Percentiles rank a stretch among this genome's conserved stretches.
phyloP scores from a whole-genome alignment of 2,888 invertebrate species.

The Protodeltote pygarga region DNA sequence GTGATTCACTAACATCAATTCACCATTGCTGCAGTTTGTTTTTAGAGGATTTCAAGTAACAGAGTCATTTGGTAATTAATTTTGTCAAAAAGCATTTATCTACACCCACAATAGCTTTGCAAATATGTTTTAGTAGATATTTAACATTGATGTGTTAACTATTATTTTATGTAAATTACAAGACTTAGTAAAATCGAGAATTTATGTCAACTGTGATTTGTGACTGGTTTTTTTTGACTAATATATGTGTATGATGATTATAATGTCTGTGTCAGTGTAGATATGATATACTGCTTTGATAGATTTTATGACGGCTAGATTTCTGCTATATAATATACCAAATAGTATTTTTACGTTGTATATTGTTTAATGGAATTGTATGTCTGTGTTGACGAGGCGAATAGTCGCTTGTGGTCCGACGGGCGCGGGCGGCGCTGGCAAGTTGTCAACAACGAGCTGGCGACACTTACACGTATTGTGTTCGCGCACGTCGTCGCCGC shows the following conservation, averaged over 20 bases:
- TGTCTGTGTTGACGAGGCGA: conserved; percentile 60
- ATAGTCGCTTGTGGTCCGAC: conserved; percentile 43
- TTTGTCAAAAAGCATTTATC: conserved; percentile 76
- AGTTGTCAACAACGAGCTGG: conserved; percentile 11
- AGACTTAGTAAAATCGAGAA: conserved; percentile 86
- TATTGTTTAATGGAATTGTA: conserved; percentile 82
- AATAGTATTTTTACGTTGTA: conserved; percentile 87
- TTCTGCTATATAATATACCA: conserved; percentile 85
- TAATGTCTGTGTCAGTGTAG: conserved; percentile 79
- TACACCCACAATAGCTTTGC: conserved; percentile 66
- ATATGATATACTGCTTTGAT: conserved; percentile 79
- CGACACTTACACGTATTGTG: conserved; percentile 27
- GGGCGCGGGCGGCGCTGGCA: conserved; percentile 8
- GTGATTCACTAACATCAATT: conserved; percentile 53
- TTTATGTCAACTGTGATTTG: conserved; percentile 87
- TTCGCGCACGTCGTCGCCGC: conserved; percentile 35
- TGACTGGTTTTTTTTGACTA: conserved; percentile 85
- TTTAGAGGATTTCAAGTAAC: conserved; percentile 42
- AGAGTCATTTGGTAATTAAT: conserved; percentile 39
- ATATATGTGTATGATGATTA: conserved; percentile 76
- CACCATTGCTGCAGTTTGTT: conserved; percentile 36
- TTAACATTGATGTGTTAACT: conserved; percentile 75
- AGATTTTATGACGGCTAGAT: conserved; percentile 84
- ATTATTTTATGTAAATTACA: conserved; percentile 79
- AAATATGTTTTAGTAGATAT: conserved; percentile 67